Conservation (phyloP, 2,797 vertebrate species). For the Helicolenus hilgendorfi region DNA sequence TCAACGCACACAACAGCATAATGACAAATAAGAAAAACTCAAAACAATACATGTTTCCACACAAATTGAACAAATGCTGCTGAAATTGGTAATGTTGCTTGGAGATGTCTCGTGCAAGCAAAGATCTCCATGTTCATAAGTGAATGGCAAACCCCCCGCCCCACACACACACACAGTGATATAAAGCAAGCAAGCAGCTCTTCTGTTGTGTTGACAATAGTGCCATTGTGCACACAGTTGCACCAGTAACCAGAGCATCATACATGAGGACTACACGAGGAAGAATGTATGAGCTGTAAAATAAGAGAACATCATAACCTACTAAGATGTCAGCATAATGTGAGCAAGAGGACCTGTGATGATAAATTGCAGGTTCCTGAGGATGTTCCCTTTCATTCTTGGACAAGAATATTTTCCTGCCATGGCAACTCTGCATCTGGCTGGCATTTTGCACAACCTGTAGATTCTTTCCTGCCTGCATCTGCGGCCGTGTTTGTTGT, state of each 20-base stretch:
- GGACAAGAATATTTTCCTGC: neutral
- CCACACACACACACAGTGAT: neutral
- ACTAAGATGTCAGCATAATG: neutral
- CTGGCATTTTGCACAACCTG: conserved; percentile 61
- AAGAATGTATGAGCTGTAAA: neutral
- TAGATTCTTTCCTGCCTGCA: conserved; percentile 32
- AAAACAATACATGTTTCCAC: neutral
- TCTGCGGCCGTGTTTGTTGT: conserved; percentile 48
- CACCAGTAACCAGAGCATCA: neutral
- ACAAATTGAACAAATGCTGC: neutral
- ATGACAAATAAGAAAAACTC: neutral
- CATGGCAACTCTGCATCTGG: conserved; percentile 12
- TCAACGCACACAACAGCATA: neutral
- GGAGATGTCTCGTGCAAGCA: neutral
- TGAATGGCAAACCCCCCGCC: neutral
- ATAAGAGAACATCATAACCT: neutral
- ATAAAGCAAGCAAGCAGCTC: neutral
- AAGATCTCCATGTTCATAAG: neutral
- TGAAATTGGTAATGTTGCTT: neutral
- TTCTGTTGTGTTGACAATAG: neutral
- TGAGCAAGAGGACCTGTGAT: neutral
- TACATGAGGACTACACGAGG: neutral
- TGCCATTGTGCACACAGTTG: neutral
- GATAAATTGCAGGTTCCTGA: neutral
- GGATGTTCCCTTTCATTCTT: conserved; percentile 21